Conservation (phyloP, 1,140 invertebrate species). For the Sminthurinus signatus region DNA sequence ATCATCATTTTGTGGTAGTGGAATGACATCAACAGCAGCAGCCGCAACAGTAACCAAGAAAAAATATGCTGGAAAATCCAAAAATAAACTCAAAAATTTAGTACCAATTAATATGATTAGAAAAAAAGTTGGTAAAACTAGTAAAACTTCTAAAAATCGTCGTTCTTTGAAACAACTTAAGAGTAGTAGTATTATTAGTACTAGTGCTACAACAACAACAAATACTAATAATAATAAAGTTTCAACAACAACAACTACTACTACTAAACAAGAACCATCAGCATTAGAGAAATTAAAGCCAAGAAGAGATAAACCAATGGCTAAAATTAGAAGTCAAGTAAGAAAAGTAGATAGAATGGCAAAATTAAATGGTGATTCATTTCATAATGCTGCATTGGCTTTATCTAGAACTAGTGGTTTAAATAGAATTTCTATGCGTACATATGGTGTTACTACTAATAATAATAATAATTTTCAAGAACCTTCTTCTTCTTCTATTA, state of each 20-base stretch:
- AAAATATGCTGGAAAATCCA: too few relatives aligned
- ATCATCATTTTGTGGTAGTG: background rate
- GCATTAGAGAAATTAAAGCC: background rate
- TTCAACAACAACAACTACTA: too few relatives aligned
- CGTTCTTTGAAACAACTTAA: too few relatives aligned
- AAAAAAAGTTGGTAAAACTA: background rate
- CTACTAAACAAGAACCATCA: background rate
- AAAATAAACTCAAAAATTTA: too few relatives aligned
- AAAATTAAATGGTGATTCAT: background rate
- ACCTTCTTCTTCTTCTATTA: background rate
- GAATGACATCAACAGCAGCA: background rate
- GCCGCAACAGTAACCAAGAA: too few relatives aligned
- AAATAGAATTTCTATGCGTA: too few relatives aligned
- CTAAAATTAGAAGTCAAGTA: constrained; percentile 1
- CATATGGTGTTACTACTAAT: too few relatives aligned
- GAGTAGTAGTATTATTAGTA: too few relatives aligned
- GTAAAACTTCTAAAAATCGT: background rate
- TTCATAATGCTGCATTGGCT: background rate
- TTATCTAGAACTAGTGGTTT: background rate
- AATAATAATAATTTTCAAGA: background rate
- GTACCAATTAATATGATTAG: too few relatives aligned
- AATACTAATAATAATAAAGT: too few relatives aligned
- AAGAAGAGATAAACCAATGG: constrained; percentile 8
- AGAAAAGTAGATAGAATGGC: background rate
- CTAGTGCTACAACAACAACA: too few relatives aligned